Conservation (phyloP, 1,140 invertebrate genomes). For the Drosophila persimilis region DNA sequence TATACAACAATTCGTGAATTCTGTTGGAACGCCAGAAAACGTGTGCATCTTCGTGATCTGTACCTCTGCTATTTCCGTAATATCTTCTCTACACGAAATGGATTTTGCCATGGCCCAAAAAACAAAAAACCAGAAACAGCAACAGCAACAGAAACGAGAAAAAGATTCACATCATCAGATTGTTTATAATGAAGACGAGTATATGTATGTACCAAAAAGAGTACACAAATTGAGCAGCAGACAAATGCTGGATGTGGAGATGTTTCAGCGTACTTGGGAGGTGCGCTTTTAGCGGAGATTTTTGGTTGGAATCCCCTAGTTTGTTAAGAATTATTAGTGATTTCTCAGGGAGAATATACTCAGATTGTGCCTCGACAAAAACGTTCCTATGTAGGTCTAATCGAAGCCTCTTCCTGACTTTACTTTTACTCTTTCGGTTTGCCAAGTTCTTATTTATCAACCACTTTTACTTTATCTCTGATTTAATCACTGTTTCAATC, state of each 20-base stretch:
- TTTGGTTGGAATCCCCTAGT: no score
- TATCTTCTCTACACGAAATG: conserved; percentile 29
- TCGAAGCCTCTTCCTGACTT: no score
- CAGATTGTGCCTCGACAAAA: no score
- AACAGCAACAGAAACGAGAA: not conserved
- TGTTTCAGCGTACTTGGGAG: conserved; percentile 14
- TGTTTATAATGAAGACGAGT: conserved; percentile 31
- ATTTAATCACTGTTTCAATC: not conserved
- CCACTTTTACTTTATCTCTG: no score
- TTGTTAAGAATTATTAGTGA: no score
- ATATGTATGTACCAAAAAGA: not conserved
- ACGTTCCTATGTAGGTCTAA: no score
- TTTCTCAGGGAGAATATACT: no score
- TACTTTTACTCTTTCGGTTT: no score
- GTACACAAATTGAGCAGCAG: conserved; percentile 33
- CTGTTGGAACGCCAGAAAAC: conserved; percentile 12
- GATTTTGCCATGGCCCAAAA: conserved; percentile 51
- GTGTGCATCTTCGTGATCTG: conserved; percentile 39
- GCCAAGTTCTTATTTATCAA: no score
- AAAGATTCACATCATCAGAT: conserved; percentile 40
- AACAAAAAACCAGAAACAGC: conserved; percentile 1
- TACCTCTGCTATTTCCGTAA: conserved; percentile 46
- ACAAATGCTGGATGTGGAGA: conserved; percentile 9
- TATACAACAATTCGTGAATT: not conserved
- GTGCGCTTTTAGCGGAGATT: conserved; percentile 13